Conservation (phyloP, 2,888 invertebrate genomes). For the Nemapogon koenigi region DNA sequence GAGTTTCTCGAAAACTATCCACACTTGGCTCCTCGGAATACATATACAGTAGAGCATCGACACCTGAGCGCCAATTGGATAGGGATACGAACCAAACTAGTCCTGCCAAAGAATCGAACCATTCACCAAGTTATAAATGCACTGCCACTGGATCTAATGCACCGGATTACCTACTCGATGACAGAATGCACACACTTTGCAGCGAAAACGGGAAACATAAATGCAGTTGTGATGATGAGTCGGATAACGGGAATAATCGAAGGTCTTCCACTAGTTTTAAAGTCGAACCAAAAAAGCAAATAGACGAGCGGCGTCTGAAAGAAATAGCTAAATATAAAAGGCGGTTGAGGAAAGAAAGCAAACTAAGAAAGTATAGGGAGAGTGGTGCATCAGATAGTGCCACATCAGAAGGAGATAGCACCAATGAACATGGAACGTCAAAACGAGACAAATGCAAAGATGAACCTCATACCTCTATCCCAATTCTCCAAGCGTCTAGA, state of each 20-base stretch:
- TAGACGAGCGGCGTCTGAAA: conserved; percentile 45
- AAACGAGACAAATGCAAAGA: conserved; percentile 24
- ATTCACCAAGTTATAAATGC: conserved; percentile 12
- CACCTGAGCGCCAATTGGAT: conserved; percentile 17
- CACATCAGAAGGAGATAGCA: conserved; percentile 39
- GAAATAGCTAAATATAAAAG: conserved; percentile 58
- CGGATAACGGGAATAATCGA: conserved; percentile 45
- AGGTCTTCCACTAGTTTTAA: conserved; percentile 25
- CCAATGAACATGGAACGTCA: not conserved
- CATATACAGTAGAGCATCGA: conserved; percentile 19
- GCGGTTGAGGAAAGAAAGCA: conserved; percentile 47
- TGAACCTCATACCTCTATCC: conserved; percentile 49
- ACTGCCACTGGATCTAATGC: conserved; percentile 13
- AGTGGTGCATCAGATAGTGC: conserved; percentile 30
- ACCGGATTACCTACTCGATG: conserved; percentile 60
- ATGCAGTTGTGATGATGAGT: conserved; percentile 77
- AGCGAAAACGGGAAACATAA: conserved; percentile 79
- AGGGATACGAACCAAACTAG: conserved; percentile 17
- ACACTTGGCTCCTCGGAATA: conserved; percentile 26
- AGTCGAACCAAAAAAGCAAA: conserved; percentile 33
- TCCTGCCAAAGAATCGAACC: conserved; percentile 12
- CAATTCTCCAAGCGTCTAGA: conserved; percentile 52
- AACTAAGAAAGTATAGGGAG: conserved; percentile 43
- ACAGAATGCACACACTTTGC: conserved; percentile 74
- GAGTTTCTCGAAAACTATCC: conserved; percentile 24